Evolutionary conservation across 2,888 invertebrate genomes (phyloP).

Genomic region (Lepidocyrtoides sp.): DNA sequence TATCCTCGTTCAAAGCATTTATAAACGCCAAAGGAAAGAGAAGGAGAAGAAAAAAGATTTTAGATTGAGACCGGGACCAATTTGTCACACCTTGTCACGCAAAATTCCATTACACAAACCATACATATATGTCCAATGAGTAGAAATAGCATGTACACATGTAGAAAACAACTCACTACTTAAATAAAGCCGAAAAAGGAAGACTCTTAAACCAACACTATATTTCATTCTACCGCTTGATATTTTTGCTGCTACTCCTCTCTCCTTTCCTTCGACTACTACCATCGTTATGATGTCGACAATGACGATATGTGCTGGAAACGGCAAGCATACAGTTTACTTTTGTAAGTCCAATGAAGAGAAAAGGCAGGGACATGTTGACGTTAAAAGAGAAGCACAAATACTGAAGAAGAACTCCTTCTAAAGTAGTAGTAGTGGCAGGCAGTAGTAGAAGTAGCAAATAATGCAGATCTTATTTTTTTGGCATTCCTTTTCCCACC

Average conservation of each 20-base stretch:
- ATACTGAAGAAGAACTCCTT: too few species aligned
- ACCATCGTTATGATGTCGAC: neutral
- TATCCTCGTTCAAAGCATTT: conserved; percentile 76
- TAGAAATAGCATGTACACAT: neutral
- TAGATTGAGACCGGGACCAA: conserved; percentile 79
- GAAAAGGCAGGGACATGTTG: too few species aligned
- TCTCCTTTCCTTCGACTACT: neutral
- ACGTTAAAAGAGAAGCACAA: neutral
- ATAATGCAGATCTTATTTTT: conserved; percentile 11
- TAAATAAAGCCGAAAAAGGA: too few species aligned
- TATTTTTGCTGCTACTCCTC: too few species aligned
- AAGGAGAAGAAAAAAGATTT: conserved; percentile 65
- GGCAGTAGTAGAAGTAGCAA: neutral
- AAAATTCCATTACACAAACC: conserved; percentile 80
- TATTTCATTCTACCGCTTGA: too few species aligned
- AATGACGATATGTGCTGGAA: conserved; percentile 50
- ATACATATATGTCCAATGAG: neutral
- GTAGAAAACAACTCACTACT: too few species aligned
- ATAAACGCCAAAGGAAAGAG: conserved; percentile 83
- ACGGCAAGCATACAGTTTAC: conserved; percentile 39
- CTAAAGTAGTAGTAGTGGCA: too few species aligned
- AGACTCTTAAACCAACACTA: too few species aligned
- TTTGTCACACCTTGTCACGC: conserved; percentile 82
- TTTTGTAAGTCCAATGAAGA: neutral
- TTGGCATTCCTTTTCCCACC: conserved; percentile 7